Base-by-base conservation (phyloP, 2,797 vertebrate genomes). In the Bovichtus variegatus region DNA sequence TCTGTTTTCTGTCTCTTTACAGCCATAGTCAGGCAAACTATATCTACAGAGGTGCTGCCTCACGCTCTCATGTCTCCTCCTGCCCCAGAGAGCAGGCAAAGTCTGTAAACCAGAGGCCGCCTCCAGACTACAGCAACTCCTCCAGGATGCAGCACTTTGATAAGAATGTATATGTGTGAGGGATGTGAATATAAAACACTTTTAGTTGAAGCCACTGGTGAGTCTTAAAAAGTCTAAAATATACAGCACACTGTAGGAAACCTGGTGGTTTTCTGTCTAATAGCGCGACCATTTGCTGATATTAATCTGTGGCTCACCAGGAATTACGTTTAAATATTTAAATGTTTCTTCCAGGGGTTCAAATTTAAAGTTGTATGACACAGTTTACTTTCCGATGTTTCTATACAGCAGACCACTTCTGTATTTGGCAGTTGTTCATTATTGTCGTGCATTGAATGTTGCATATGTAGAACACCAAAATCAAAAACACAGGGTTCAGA, bases 111-210 rank as follows among this genome's bases (percentile, higher is more conserved):
- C 88, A 87, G 58, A 91, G 84, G 74, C 93, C 90, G 19, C 71
- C 88, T 19, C 81, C 91, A 64, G 91, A 93, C 7, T 81, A 89
- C 91, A 93, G 93, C 90, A 94, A 36, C 85, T 89, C 96, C 68
- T 95, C 97, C 78, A 87, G 84, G 85, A 71, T 47, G n/a, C 96
- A 96, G 85, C 96, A 97, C 85, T 99, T 99, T 90, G 97, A 98
- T 92, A 98, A 97, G 93, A 99, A 97, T 1, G 96, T 92, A 25
- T 99, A 99, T 1, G 98, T 99, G 76, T 99, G 86, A 96, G 34
- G n/a, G 34, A 69, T 78, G 60, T 74, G 70, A 85, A 60, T 68
- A 60, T 49, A 72, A 83, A 83, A 80, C 46, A 51, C 31, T 60
- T 72, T 69, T 9, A 66, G 12, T 60, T 6, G 8, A 74, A 62